phyloP scores from a whole-genome alignment of 23 tunicate species.

The Styela plicata region DNA sequence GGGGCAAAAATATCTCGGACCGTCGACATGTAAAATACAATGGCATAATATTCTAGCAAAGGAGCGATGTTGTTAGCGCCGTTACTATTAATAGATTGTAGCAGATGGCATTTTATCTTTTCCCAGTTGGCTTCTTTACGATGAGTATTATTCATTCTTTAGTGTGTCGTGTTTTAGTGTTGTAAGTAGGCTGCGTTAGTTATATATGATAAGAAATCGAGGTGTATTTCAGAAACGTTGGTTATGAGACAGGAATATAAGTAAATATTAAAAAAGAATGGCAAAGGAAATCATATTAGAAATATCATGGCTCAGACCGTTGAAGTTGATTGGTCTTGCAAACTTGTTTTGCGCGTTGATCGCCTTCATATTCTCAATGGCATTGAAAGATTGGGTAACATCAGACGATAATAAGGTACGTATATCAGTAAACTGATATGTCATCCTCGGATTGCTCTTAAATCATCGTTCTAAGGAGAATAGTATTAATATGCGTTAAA shows the following conservation, averaged over 20 bases:
- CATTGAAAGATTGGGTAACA: slow-evolving; percentile 73
- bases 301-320: slow-evolving; percentile 89
- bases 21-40: not conserved
- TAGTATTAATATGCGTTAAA: too few species aligned
- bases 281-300: slow-evolving; percentile 68
- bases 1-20: too few species aligned
- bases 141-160: not conserved
- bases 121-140: not conserved
- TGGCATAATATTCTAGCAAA: not conserved
- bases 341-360: slow-evolving; percentile 83
- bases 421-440: too few species aligned
- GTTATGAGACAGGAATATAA: slow-evolving; percentile 6
- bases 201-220: not conserved
- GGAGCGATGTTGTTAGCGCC: not conserved
- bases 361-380: slow-evolving; percentile 74
- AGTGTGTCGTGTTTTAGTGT: not conserved
- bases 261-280: slow-evolving; percentile 30
- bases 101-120: not conserved
- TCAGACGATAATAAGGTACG: slow-evolving; percentile 60
- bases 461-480: too few species aligned
- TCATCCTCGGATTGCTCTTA: too few species aligned
- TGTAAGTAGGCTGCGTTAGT: not conserved
- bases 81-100: not conserved
- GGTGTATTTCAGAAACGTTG: too few species aligned
- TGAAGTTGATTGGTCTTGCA: slow-evolving; percentile 81